Base-by-base conservation (phyloP, 2,797 vertebrate species). In the Acanthurus lineatus region DNA sequence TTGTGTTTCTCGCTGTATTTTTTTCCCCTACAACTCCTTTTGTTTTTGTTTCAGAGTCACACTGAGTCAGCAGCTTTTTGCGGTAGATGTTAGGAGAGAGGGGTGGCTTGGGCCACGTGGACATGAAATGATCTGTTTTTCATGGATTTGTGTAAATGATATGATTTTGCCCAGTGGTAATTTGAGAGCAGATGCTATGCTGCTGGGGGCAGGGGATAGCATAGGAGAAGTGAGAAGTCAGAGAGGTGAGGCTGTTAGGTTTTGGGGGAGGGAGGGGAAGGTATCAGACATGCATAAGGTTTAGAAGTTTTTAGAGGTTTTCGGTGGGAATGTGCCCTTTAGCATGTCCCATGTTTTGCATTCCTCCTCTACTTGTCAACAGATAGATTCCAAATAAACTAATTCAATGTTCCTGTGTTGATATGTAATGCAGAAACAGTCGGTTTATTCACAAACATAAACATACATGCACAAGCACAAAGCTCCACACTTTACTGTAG, bases 71-170 rank as follows among this genome's bases (percentile, higher is more conserved):
- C 92, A 79, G 74, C 65, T 90, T 89, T 88, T 87, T 84, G 76
- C 32, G 77, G 77, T 85, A 69, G 69, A 73, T 83, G 79, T 62
- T 54, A 47, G 70, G 69, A 72, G 66, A 81, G 80, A 79, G 67
- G 73, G 51, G 69, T 70, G 68, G 67, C 86, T 63, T 47, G 72
- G 78, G 86, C 84, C 88, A 90, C 63, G 73, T 87, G 89, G 89
- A 88, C 83, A 85, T 74, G 59, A 92, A 93, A 93, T 89, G 82
- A 94, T 93, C 91, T 88, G 86, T 91, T 89, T 91, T 85, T 92
- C 89, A 94, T 94, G 88, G 93, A 95, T 95, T 89, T 80, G 77
- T 88, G 93, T 92, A 92, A 94, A 79, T 89, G 92, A 96, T 95
- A 92, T 81, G 84, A 92, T 92, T 93, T 90, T 88, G 82, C 84